Base-by-base conservation (phyloP, 2,888 invertebrate genomes). In the Drosophila tanythrix region DNA sequence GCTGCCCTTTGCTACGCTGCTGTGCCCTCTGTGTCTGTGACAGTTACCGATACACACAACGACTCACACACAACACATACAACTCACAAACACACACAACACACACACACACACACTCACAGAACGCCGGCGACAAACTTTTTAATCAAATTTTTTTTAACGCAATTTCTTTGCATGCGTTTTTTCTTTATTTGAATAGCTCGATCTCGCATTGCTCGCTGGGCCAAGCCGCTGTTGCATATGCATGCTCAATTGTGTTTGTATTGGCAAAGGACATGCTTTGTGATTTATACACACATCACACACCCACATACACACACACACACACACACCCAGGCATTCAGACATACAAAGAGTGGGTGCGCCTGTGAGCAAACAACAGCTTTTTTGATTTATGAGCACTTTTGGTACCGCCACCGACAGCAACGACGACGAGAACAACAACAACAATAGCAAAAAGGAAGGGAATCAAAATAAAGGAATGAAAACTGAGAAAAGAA, bases 201-300 rank as follows among this genome's bases (percentile, higher is more conserved):
- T 67, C 50, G 31, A 51, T 62, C 50, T 59, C 52, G 50, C 56
- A 68, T 38, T 71, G 63, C 25, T 51, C 63, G 63, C 25, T 51
- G 74, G 63, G 78, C 52, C 67, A 57, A 38, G 64, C 65, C 62
- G 75, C 75, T 78, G 82, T 74, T 83, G 83, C 83, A 82, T 83
- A 83, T 82, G 82, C 82, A 82, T 81, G 82, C 82, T 82, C 82
- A 82, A 82, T 82, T 83, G 78, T 82, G 78, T 89, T 89, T 87
- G 89, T 88, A 88, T 89, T 87, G 86, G 88, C 89, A 89, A 89
- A 89, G 89, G 86, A 87, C 86, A 87, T 84, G 88, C 86, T 87
- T 89, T 89, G 86, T 88, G 86, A 87, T 87, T 87, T 87, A 87
- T 89, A 89, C 77, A 84, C 88, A 84, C 79, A 89, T 84, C 85